Evolutionary conservation across 2,888 invertebrate species (phyloP).

Genomic region (Conomelus anceps): DNA sequence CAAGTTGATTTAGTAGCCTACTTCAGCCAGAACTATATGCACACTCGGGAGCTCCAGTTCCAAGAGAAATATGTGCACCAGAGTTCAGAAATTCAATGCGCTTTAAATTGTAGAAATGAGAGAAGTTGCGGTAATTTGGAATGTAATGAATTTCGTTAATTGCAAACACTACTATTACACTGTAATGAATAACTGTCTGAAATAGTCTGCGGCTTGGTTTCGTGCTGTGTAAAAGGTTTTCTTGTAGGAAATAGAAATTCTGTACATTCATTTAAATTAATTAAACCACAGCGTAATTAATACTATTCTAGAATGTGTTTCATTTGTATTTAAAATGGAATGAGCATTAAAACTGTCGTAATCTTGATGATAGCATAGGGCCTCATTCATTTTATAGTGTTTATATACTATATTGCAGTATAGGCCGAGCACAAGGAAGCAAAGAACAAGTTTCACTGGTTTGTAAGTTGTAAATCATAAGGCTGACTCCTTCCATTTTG

Average conservation of each 20-base stretch:
- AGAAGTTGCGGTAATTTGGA: background rate
- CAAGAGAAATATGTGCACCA: background rate
- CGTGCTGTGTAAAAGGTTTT: background rate
- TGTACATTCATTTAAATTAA: background rate
- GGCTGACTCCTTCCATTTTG: too few species aligned
- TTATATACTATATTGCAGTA: too few species aligned
- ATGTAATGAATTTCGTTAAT: background rate
- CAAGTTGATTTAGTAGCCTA: background rate
- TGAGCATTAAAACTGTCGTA: background rate
- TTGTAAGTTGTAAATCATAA: too few species aligned
- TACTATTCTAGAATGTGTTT: background rate
- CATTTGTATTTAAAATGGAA: background rate
- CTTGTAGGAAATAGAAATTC: background rate
- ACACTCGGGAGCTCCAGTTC: background rate
- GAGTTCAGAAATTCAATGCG: background rate
- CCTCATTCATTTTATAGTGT: too few species aligned
- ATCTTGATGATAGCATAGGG: too few species aligned
- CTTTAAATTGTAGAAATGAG: background rate
- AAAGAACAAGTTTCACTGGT: too few species aligned
- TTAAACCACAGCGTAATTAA: background rate
- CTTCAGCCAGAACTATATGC: background rate
- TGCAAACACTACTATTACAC: background rate
- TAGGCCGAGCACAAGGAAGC: too few species aligned
- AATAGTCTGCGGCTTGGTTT: background rate
- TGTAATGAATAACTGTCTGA: background rate